Conservation (phyloP, 1,140 invertebrate genomes). For the Drosophila setifemur region DNA sequence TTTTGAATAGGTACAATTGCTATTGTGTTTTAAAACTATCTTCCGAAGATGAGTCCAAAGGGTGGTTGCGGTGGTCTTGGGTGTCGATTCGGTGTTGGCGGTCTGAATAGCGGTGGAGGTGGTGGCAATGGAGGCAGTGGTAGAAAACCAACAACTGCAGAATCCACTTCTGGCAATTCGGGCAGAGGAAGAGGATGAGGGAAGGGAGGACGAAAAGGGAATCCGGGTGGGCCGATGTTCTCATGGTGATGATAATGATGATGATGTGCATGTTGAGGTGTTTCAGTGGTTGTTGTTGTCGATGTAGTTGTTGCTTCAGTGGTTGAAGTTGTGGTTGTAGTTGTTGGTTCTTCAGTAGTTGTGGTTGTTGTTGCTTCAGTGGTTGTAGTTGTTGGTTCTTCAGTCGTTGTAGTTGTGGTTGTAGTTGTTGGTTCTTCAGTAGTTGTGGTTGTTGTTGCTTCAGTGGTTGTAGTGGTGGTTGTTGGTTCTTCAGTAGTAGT, state of each 20-base stretch:
- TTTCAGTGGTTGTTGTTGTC: background rate
- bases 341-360: background rate
- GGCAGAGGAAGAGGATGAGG: background rate
- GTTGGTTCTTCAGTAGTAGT: too few species aligned
- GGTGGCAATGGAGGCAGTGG: background rate
- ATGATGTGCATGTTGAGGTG: background rate
- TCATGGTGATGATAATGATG: slow-evolving; percentile 12
- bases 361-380: background rate
- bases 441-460: too few species aligned
- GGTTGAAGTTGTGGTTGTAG: background rate
- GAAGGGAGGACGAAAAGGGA: background rate
- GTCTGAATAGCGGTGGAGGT: background rate
- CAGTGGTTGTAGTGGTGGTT: too few species aligned
- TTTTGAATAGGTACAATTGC: too few species aligned
- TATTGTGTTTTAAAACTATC: too few species aligned
- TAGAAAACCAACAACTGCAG: slow-evolving; percentile 10
- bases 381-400: background rate
- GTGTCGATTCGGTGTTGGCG: background rate
- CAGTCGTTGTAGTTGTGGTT: background rate
- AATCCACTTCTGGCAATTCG: background rate
- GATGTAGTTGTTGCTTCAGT: background rate
- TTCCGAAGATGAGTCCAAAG: slow-evolving; percentile 6
- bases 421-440: too few species aligned
- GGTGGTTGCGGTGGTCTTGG: background rate
- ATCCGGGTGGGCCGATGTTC: background rate